Conservation (phyloP, 1,140 invertebrate genomes). For the Ceratosolen solmsi region DNA sequence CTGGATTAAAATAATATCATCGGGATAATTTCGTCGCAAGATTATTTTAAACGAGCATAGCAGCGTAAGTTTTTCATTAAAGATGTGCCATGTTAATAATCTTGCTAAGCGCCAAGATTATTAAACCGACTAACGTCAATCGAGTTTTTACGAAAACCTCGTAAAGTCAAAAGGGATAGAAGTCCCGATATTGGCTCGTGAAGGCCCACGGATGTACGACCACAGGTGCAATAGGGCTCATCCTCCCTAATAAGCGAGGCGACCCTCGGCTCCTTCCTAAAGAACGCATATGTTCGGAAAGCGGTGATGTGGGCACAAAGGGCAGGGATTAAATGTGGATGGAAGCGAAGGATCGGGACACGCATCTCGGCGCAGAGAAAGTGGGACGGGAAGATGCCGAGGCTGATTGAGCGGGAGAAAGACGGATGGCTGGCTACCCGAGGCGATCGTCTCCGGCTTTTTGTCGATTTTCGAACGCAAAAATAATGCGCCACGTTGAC, state of each 20-base stretch:
- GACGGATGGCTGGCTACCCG: background rate
- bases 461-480: slow-evolving; percentile 56
- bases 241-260: background rate
- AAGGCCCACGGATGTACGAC: no score
- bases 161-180: no score
- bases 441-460: slow-evolving; percentile 50
- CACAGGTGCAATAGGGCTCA: no score
- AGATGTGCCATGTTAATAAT: no score
- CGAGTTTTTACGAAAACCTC: no score
- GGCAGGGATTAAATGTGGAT: background rate
- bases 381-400: background rate
- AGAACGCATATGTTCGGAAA: background rate
- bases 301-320: background rate
- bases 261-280: background rate
- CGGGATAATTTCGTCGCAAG: no score
- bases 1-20: no score
- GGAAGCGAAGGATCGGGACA: background rate
- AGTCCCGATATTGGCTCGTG: no score
- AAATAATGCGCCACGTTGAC: slow-evolving; percentile 53
- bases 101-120: no score
- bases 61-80: no score
- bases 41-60: no score
- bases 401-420: background rate
- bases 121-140: no score
- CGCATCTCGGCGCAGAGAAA: background rate